Base-by-base conservation (phyloP, 92 coral and sea anemone species). In the Isaurus tuberculatus region DNA sequence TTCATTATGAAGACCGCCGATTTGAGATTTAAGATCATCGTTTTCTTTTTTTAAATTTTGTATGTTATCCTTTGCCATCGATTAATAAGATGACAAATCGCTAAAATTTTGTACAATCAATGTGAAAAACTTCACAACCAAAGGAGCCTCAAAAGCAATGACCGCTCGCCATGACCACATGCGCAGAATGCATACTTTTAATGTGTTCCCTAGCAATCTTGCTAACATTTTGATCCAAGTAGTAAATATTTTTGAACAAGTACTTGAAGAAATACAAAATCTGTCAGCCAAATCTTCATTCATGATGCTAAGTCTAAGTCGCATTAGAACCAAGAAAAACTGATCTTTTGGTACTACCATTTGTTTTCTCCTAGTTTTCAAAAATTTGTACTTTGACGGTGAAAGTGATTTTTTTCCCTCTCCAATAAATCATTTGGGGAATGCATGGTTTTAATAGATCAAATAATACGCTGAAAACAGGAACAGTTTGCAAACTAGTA, bases 211-310 rank as follows among this genome's bases (percentile, higher is more conserved):
- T 66, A 84, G 82, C 44, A 69, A 70, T 49, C 60, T 72, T 71
- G 82, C 15, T 9, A 71, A 48, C 55, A 84, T 30, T 84, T 66
- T 84, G 34, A 84, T 48, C 82, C 87, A 84, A 40, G 87, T 84
- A 51, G 60, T 84, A 66, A 84, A 71, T 44, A 84, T 73, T 44
- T 66, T 72, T 51, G 87, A 72, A 58, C 85, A 81, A 30, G 65
- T 51, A 67, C 85, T 81, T 65, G 51, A 33, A 37, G 85, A 34
- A 81, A 81, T 65, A 78, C 71, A 48, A 53, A 81, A 81, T 67
- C 85, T 81, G 75, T 81, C 85, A 37, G 85, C 85, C 73, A 81
- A 10, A 22, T 81, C 85, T 67, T 81, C 58, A 67, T 81, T 81
- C 42, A 81, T 48, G 61, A 81, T 66, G 44, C 79, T 66, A 31